Evolutionary conservation across 2,113 vertebrate genomes (phyloP).

Genomic region (Ictalurus furcatus): DNA sequence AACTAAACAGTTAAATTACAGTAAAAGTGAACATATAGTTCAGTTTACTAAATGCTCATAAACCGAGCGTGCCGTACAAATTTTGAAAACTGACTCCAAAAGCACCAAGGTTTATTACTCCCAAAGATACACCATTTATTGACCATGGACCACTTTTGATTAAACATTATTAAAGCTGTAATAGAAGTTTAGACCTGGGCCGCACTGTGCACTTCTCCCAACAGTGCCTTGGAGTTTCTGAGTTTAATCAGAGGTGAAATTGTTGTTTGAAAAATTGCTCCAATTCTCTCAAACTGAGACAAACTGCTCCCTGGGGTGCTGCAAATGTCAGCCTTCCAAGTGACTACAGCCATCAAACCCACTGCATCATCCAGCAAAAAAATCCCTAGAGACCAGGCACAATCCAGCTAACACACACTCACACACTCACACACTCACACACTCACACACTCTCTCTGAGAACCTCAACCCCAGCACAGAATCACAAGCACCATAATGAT

Average conservation of each 20-base stretch:
- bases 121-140: neutral
- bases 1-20: neutral
- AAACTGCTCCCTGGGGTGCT: slow-evolving; percentile 25
- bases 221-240: neutral
- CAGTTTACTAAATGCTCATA: neutral
- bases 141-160: slow-evolving; percentile 9
- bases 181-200: neutral
- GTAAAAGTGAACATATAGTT: neutral
- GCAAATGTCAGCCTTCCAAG: slow-evolving; percentile 37
- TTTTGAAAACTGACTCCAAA: neutral
- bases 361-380: slow-evolving; percentile 19
- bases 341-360: slow-evolving; percentile 31
- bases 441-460: neutral
- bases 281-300: slow-evolving; percentile 35
- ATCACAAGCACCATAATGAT: slow-evolving; percentile 27
- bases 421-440: neutral
- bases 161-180: slow-evolving; percentile 25
- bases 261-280: slow-evolving; percentile 38
- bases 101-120: neutral
- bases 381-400: neutral
- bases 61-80: neutral
- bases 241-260: slow-evolving; percentile 39
- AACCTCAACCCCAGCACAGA: neutral
- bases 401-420: neutral
- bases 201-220: neutral